Evolutionary conservation across 1,140 invertebrate genomes (phyloP), one percentile per base, ranked within the genome.

Genomic region (Heliconius eleuchia): DNA sequence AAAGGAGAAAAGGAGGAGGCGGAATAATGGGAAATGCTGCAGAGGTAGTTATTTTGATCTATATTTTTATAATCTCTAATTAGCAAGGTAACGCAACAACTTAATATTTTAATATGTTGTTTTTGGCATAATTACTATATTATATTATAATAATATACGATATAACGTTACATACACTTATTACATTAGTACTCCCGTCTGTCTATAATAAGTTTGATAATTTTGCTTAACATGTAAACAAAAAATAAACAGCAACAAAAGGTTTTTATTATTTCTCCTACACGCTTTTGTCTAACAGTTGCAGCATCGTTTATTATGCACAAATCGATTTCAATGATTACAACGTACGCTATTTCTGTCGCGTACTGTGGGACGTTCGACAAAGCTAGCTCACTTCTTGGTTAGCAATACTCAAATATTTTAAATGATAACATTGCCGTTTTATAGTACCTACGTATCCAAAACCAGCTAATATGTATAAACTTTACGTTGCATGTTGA

Each of bases 251-350:
- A 19, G n/a, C 11, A 66, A 13, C 23, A 1, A 30, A 2, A 30
- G 60, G 9, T 11, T 66, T 66, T 66, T 66, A 66, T 27, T 66
- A 30, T 11, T 27, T 16, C 23, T 27, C 8, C 1, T 30, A 30
- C 60, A 30, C 27, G 60, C 55, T 66, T 75, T 76, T 74, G 27
- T 74, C 46, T 74, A 50, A 55, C 18, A 72, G 75, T 66, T 66
- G 79, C 55, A 73, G 70, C 66, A 77, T 73, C 27, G 34, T 77
- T 73, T 79, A 77, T 78, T 81, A 81, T 79, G 71, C 78, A 79
- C 81, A 83, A 85, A 88, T 82, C 82, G 84, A 82, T 86, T 88
- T 83, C 81, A 84, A 84, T 86, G 76, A 83, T 80, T 78, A 78
- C 81, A 81, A 82, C 72, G 60, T 76, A 81, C 73, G 57, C 84